Conservation (phyloP, 2,113 vertebrate species). For the Cyanoramphus novaezelandiae region DNA sequence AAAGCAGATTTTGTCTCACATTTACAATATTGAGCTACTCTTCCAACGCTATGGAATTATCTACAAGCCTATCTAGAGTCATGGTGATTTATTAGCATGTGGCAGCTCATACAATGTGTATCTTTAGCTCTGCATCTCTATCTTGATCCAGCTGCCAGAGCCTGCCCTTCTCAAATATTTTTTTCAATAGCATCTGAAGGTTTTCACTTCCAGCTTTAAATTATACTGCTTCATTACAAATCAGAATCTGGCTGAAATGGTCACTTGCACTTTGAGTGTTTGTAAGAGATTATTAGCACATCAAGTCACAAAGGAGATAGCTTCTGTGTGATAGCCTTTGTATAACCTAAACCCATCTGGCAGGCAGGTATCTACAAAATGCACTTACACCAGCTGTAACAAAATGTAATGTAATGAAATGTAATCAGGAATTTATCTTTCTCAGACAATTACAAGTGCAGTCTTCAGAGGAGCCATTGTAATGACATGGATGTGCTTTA, state of each 20-base stretch:
- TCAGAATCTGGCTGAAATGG: not conserved
- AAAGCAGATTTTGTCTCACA: not conserved
- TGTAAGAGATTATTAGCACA: not conserved
- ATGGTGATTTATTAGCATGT: not conserved
- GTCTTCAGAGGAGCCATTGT: conserved; percentile 55
- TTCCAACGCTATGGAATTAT: not conserved
- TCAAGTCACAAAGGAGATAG: not conserved
- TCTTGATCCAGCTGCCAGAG: not conserved
- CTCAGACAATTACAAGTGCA: conserved; percentile 59
- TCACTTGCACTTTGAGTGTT: not conserved
- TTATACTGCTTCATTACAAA: not conserved
- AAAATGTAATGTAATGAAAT: conserved; percentile 34
- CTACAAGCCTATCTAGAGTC: not conserved
- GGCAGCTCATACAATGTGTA: not conserved
- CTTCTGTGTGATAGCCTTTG: not conserved
- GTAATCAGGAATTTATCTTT: conserved; percentile 66
- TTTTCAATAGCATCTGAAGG: not conserved
- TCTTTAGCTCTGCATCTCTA: not conserved
- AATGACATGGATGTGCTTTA: conserved; percentile 49
- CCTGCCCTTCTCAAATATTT: not conserved
- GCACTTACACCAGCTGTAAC: not conserved
- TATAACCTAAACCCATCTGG: not conserved
- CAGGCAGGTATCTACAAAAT: conserved; percentile 12
- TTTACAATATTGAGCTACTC: not conserved
- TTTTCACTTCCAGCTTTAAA: not conserved